Conservation (phyloP, 1,140 invertebrate species). For the Watersipora subatra region DNA sequence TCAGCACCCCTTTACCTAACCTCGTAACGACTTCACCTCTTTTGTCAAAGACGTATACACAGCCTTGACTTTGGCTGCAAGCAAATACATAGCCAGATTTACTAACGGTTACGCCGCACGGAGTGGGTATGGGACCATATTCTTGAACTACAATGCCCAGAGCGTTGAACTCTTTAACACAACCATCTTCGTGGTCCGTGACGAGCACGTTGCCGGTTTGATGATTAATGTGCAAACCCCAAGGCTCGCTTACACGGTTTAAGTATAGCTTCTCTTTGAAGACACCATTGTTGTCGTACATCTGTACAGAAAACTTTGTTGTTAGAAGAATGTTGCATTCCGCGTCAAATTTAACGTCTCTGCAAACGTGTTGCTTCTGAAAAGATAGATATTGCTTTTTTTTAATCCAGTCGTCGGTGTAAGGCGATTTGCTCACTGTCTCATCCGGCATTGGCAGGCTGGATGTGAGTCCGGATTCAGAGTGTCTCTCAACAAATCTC, state of each 20-base stretch:
- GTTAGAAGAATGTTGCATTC: background rate
- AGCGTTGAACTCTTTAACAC: background rate
- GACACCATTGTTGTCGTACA: background rate
- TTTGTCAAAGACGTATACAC: background rate
- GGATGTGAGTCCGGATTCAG: background rate
- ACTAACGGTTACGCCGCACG: background rate
- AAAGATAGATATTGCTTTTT: background rate
- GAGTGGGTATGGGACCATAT: background rate
- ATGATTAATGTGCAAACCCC: background rate
- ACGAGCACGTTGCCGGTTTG: background rate
- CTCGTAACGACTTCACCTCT: background rate
- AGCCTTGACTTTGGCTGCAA: background rate
- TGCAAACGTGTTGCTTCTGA: background rate
- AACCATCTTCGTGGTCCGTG: background rate
- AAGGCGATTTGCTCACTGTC: background rate
- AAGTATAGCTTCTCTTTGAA: background rate
- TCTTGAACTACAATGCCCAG: background rate
- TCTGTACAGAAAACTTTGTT: background rate
- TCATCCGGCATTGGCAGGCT: background rate
- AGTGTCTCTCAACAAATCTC: background rate
- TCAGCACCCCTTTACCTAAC: background rate
- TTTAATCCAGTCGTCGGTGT: background rate
- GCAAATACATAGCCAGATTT: background rate
- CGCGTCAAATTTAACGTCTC: background rate
- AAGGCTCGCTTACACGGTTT: background rate